Evolutionary conservation across 2,888 invertebrate species (phyloP).

Genomic region (Petrolisthes manimaculis): DNA sequence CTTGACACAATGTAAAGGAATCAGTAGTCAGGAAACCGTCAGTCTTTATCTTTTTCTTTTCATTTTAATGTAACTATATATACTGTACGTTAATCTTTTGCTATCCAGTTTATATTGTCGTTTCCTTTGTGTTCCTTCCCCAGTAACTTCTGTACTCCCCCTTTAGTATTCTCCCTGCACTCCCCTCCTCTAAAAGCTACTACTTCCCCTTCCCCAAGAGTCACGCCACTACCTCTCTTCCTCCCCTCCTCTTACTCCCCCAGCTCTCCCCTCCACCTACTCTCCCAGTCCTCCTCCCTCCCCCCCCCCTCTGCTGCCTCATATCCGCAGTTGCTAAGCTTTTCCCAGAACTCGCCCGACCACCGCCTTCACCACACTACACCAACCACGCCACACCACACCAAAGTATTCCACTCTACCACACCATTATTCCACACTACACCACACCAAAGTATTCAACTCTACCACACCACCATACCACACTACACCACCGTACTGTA

Average conservation of each 20-base stretch:
- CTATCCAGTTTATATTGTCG: no score
- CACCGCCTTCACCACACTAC: conserved; percentile 1
- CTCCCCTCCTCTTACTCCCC: background rate
- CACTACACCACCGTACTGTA: background rate
- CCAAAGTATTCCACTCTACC: background rate
- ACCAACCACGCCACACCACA: background rate
- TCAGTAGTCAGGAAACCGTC: no score
- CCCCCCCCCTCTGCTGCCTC: background rate
- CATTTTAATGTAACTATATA: no score
- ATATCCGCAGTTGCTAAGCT: conserved; percentile 18
- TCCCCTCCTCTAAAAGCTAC: background rate
- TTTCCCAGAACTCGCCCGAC: conserved; percentile 1
- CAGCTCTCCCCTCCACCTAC: background rate
- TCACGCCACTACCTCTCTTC: background rate
- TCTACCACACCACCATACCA: background rate
- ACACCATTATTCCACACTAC: background rate
- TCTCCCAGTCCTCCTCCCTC: no score
- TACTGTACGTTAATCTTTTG: no score
- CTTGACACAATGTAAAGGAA: no score
- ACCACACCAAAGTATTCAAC: background rate
- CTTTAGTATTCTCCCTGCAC: background rate
- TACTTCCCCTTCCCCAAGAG: background rate
- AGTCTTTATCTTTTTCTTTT: no score
- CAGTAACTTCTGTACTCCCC: background rate
- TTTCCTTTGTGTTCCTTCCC: background rate